Percentiles rank a stretch among this genome's conserved stretches.
Evolutionary conservation across 2,113 vertebrate species (phyloP).

Genomic region (Neomonachus schauinslandi): DNA sequence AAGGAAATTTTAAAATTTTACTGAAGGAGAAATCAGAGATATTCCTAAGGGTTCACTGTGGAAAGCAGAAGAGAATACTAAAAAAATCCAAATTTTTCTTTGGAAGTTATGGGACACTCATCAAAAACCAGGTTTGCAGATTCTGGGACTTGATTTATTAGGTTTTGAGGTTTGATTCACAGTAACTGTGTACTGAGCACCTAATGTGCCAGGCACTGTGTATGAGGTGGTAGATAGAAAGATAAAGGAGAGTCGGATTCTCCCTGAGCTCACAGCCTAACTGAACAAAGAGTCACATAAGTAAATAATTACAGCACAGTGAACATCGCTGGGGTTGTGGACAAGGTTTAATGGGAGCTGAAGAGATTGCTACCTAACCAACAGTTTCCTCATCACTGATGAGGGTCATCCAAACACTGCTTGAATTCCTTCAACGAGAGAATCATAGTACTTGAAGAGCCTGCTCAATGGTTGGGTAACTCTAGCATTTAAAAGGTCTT

Average conservation of each 20-base stretch:
- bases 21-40: neutral
- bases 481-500: neutral
- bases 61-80: neutral
- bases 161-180: neutral
- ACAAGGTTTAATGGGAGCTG: neutral
- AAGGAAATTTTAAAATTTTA: neutral
- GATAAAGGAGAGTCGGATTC: neutral
- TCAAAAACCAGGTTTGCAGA: neutral
- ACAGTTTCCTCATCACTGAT: neutral
- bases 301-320: neutral
- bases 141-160: neutral
- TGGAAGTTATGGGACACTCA: neutral
- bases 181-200: neutral
- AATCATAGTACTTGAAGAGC: neutral
- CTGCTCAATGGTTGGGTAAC: neutral
- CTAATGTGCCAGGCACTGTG: neutral
- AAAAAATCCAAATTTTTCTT: neutral
- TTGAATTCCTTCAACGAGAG: neutral
- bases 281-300: neutral
- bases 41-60: neutral
- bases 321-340: neutral
- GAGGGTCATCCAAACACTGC: neutral
- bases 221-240: neutral
- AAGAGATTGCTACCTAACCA: neutral
- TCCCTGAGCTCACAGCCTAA: neutral